These are phyloP conservation scores for Phthorimaea operculella DNA, from an alignment of 1,140 invertebrate genomes.

Conservation along the genomic window DNA sequence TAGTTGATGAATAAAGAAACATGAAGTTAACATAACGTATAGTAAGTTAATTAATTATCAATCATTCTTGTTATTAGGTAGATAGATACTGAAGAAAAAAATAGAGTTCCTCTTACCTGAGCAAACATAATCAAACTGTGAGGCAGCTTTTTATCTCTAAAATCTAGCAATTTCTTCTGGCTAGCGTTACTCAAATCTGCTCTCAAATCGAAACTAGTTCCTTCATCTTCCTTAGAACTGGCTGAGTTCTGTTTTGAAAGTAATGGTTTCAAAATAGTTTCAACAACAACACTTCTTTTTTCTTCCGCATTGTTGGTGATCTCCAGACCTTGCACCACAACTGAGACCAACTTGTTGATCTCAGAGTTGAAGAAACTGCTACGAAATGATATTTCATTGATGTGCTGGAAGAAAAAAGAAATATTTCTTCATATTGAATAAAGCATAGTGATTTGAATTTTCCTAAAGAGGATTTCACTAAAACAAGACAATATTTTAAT, in stretches of 20 bases:
- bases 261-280: slow-evolving; percentile 53
- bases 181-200: slow-evolving; percentile 33
- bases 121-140: slow-evolving; percentile 83
- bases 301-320: slow-evolving; percentile 82
- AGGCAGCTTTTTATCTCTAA: slow-evolving; percentile 79
- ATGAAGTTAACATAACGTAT: too few relatives aligned
- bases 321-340: slow-evolving; percentile 84
- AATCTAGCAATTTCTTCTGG: slow-evolving; percentile 70
- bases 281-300: slow-evolving; percentile 47
- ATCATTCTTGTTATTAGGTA: too few relatives aligned
- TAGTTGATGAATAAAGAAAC: too few relatives aligned
- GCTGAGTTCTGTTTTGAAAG: slow-evolving; percentile 61
- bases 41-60: too few relatives aligned
- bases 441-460: too few relatives aligned
- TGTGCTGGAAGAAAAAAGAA: slow-evolving; percentile 71
- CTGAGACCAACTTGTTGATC: slow-evolving; percentile 86
- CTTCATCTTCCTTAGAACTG: slow-evolving; percentile 32
- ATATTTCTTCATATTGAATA: background rate
- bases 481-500: too few relatives aligned
- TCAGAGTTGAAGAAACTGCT: slow-evolving; percentile 92
- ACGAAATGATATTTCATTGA: slow-evolving; percentile 86
- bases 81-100: too few relatives aligned
- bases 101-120: slow-evolving; percentile 69
- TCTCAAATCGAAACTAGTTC: slow-evolving; percentile 24
- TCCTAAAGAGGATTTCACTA: too few relatives aligned